Conservation (phyloP, 2,888 invertebrate species). For the Brachynemurus nebulosus region DNA sequence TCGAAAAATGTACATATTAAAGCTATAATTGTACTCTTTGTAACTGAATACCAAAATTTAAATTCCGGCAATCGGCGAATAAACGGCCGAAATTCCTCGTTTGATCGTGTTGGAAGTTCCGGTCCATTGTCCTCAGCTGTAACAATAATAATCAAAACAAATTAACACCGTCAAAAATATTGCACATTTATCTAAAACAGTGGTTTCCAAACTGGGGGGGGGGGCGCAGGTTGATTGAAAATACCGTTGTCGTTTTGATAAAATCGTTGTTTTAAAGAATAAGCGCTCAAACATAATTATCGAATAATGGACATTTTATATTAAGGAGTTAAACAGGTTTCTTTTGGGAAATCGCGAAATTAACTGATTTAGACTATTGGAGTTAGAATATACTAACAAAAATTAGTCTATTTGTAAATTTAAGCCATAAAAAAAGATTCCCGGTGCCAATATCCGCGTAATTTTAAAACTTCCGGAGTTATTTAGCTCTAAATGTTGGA, state of each 20-base stretch:
- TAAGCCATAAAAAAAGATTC: too few species aligned
- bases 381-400: too few species aligned
- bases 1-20: constrained; percentile 92
- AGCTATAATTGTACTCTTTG: constrained; percentile 84
- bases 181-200: constrained; percentile 18
- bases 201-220: too few species aligned
- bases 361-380: too few species aligned
- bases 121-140: constrained; percentile 72
- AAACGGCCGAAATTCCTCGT: constrained; percentile 98
- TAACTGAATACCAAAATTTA: constrained; percentile 97
- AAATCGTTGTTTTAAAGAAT: too few species aligned
- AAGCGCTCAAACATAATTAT: too few species aligned
- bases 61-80: constrained; percentile 95
- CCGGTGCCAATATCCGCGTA: constrained; percentile 7
- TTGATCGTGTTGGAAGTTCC: constrained; percentile 83
- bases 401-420: too few species aligned
- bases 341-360: too few species aligned
- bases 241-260: too few species aligned
- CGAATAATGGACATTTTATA: too few species aligned
- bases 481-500: too few species aligned
- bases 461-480: constrained; percentile 9
- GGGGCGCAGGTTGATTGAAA: too few species aligned
- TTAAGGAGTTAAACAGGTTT: constrained; percentile 1
- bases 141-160: constrained; percentile 1
- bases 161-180: constrained; percentile 20